These are phyloP conservation scores for Mormyrus proboscirostris DNA, from an alignment of 2,797 vertebrate species.

Conservation along the genomic window DNA sequence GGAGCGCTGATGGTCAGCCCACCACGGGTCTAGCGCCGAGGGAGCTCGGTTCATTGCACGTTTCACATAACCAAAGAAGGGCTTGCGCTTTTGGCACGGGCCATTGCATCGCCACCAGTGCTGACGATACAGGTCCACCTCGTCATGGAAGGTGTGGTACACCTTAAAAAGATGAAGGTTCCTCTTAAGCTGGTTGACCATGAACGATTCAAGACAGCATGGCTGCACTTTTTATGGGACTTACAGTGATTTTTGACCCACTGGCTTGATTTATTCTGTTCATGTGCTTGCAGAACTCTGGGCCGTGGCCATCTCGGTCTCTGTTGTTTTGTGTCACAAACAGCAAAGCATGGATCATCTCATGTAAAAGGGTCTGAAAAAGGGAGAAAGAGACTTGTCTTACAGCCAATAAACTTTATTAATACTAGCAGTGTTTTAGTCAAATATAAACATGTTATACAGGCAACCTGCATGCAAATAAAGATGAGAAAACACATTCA, in stretches of 20 bases:
- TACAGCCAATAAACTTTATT: not conserved
- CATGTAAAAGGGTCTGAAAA: slow-evolving; percentile 87
- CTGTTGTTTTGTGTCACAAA: slow-evolving; percentile 91
- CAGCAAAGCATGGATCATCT: slow-evolving; percentile 96
- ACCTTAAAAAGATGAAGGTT: slow-evolving; percentile 62
- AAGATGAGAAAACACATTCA: not conserved
- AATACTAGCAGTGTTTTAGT: not conserved
- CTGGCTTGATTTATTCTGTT: slow-evolving; percentile 77
- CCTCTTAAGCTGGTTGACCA: no score
- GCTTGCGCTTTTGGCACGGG: slow-evolving; percentile 73
- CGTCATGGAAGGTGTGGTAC: slow-evolving; percentile 81
- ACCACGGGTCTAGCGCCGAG: slow-evolving; percentile 83
- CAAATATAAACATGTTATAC: not conserved
- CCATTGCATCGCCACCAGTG: slow-evolving; percentile 95
- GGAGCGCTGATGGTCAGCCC: slow-evolving; percentile 73
- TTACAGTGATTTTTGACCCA: slow-evolving; percentile 83
- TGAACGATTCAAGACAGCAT: not conserved
- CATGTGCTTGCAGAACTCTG: slow-evolving; percentile 96
- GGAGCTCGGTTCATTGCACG: slow-evolving; percentile 88
- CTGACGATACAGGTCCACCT: slow-evolving; percentile 83
- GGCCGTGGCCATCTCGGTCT: slow-evolving; percentile 84
- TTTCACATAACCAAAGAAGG: slow-evolving; percentile 85
- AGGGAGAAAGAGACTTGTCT: not conserved
- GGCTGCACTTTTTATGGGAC: slow-evolving; percentile 12
- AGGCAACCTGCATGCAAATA: not conserved